These are phyloP conservation scores for Brachionus rubens DNA, from an alignment of 1,140 invertebrate genomes.

Conservation along the genomic window DNA sequence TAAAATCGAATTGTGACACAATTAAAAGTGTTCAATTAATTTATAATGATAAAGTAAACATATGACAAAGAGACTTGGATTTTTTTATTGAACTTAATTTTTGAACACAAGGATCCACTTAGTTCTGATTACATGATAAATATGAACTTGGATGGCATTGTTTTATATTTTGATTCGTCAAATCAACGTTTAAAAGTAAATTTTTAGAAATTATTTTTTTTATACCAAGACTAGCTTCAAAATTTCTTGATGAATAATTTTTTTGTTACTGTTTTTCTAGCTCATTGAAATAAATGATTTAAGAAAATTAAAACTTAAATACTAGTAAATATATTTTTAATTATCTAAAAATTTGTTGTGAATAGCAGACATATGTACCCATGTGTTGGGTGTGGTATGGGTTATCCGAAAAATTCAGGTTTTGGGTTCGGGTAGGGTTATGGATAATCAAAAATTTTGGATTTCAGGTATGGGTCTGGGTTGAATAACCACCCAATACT, in stretches of 20 bases:
- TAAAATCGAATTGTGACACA: conserved; percentile 31
- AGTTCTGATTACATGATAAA: conserved; percentile 38
- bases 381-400: no score
- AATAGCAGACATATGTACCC: no score
- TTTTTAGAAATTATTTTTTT: neutral
- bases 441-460: no score
- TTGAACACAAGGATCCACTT: conserved; percentile 16
- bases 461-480: no score
- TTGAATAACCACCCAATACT: no score
- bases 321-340: conserved; percentile 70
- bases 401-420: no score
- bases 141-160: conserved; percentile 25
- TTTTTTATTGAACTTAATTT: no score
- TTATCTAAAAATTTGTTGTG: no score
- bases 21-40: conserved; percentile 38
- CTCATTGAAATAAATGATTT: conserved; percentile 94
- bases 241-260: no score
- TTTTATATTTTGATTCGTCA: conserved; percentile 33
- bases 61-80: no score
- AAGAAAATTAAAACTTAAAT: conserved; percentile 91
- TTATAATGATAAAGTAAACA: conserved; percentile 47
- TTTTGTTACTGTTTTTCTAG: conserved; percentile 50
- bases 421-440: no score
- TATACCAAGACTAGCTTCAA: no score
- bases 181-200: conserved; percentile 43